Base-by-base conservation (phyloP, 1,140 invertebrate species). In the Nasonia giraulti region DNA sequence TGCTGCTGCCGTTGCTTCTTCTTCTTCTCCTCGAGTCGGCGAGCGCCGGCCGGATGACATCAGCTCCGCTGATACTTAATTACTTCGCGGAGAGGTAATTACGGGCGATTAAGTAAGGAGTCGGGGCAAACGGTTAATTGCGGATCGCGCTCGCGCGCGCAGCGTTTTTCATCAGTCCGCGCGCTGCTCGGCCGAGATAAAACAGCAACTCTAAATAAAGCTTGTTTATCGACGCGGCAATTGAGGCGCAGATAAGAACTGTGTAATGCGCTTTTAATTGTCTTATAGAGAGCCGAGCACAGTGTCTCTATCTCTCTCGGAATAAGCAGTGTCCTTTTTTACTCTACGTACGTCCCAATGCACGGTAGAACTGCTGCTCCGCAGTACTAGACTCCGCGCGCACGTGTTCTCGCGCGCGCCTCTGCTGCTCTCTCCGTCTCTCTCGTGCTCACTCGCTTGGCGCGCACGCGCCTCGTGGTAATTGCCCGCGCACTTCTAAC, bases 181-280 rank as follows among this genome's bases (percentile, higher is more conserved):
- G 55, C 55, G 17, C 14, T 44, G 6, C 40, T 44, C 55, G 55
- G 55, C 20, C 55, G 55, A 62, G 55, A 62, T 74, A 74, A 74
- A 37, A 17, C 73, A 33, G 40, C 40, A 6, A 40, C 73, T 74
- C 17, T 74, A 74, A 74, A 74, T 74, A 47, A 47, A 71, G 31
- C 50, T 79, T 62, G 47, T 80, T 66, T 37, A 27, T 62, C 50
- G 23, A 62, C 55, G 17, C 55, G 55, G 55, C 55, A 62, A 62
- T 62, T 62, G 55, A 62, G 55, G 20, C 17, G 55, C 55, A 62
- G 55, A 62, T 62, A 62, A 62, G 55, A 62, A 50, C 47, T 17
- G 85, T n/a, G 74, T 91, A 91, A 90, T 91, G 88, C 80, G 83
- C 77, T 91, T 91, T 91, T 91, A 91, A 91, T 91, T 90, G 89